phyloP scores from a whole-genome alignment of 1,140 invertebrate species.

The Coboldia fuscipes region DNA sequence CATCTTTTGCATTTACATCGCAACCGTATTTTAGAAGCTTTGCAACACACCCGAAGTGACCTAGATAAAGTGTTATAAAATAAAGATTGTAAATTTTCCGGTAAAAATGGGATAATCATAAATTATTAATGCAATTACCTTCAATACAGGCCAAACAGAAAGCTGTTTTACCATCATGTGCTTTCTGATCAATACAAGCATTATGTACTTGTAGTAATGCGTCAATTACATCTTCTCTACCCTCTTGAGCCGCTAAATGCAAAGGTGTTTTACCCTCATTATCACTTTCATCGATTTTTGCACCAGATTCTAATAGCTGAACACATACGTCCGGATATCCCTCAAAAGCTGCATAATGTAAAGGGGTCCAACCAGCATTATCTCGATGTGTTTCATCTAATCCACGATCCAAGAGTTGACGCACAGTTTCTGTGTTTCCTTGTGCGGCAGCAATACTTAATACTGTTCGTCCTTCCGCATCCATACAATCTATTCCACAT shows the following conservation, averaged over 20 bases:
- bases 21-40: conserved; percentile 50
- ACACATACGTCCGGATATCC: conserved; percentile 73
- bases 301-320: conserved; percentile 73
- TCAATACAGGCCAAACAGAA: conserved; percentile 36
- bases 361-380: conserved; percentile 81
- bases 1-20: conserved; percentile 78
- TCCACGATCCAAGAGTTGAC: conserved; percentile 69
- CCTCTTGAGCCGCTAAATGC: conserved; percentile 74
- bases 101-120: not conserved
- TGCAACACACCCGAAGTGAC: conserved; percentile 64
- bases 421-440: conserved; percentile 61
- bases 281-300: conserved; percentile 74
- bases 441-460: conserved; percentile 71
- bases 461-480: conserved; percentile 76
- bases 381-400: conserved; percentile 79
- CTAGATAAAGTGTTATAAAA: too few species aligned
- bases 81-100: not conserved
- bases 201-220: conserved; percentile 16
- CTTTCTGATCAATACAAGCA: conserved; percentile 52
- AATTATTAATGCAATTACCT: conserved; percentile 4
- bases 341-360: conserved; percentile 86
- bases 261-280: conserved; percentile 86
- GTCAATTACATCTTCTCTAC: conserved; percentile 26
- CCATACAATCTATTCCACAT: conserved; percentile 73
- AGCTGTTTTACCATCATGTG: conserved; percentile 86